These are phyloP conservation scores for Eulemur mongoz DNA, from an alignment of 2,797 vertebrate genomes.

Conservation along the genomic window DNA sequence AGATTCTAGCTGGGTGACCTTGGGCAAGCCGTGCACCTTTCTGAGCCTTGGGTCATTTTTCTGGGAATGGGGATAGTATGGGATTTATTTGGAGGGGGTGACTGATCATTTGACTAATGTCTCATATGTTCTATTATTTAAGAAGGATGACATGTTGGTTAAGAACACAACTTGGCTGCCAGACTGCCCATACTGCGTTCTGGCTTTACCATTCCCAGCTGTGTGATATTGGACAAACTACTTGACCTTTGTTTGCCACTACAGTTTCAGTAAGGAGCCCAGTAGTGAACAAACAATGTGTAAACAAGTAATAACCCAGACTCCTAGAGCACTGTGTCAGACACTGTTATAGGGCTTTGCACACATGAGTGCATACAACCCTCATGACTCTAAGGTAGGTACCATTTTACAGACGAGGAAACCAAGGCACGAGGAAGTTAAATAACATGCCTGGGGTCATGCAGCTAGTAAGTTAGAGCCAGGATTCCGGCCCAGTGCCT, in stretches of 20 bases:
- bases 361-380: background rate
- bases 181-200: background rate
- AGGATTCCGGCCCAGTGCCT: background rate
- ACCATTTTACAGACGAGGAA: background rate
- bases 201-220: background rate
- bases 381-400: background rate
- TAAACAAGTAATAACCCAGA: background rate
- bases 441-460: background rate
- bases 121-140: background rate
- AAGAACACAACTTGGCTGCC: background rate
- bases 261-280: background rate
- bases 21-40: background rate
- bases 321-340: background rate
- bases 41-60: background rate
- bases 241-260: background rate
- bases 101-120: background rate
- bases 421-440: background rate
- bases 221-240: background rate
- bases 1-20: constrained; percentile 1
- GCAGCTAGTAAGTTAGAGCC: background rate
- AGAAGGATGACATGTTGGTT: background rate
- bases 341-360: background rate
- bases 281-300: background rate
- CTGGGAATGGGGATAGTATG: background rate
- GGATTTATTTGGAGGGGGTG: background rate